Conservation (phyloP, 2,888 invertebrate genomes). For the Hoplodrina blanda region DNA sequence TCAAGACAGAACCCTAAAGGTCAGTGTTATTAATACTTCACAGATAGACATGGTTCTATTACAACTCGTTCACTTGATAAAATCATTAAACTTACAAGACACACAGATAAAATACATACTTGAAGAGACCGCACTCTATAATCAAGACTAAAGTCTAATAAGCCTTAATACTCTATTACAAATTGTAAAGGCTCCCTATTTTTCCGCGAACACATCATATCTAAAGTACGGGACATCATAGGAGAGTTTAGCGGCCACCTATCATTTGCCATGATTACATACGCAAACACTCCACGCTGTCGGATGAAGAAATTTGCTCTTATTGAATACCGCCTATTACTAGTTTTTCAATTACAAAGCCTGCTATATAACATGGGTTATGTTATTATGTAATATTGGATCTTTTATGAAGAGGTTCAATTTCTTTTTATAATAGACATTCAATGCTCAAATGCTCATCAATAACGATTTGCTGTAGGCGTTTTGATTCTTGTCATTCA, state of each 20-base stretch:
- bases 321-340: conserved; percentile 72
- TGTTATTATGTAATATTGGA: conserved; percentile 46
- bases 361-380: conserved; percentile 45
- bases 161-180: conserved; percentile 36
- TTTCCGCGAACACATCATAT: conserved; percentile 55
- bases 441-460: conserved; percentile 1
- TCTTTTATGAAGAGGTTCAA: conserved; percentile 28
- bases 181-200: conserved; percentile 43
- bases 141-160: conserved; percentile 24
- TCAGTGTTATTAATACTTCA: conserved; percentile 20
- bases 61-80: conserved; percentile 20
- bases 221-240: conserved; percentile 49
- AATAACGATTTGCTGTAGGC: conserved; percentile 11
- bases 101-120: not conserved
- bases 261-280: conserved; percentile 84
- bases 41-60: not conserved
- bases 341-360: conserved; percentile 72
- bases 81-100: conserved; percentile 18
- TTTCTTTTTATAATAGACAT: conserved; percentile 18
- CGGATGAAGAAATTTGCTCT: conserved; percentile 85
- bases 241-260: conserved; percentile 67
- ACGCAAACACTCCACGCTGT: conserved; percentile 75
- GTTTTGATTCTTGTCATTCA: conserved; percentile 10
- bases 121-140: conserved; percentile 16
- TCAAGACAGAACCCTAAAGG: conserved; percentile 9